Evolutionary conservation across 2,797 vertebrate species (phyloP).

Genomic region (Sebastes nivosus): DNA sequence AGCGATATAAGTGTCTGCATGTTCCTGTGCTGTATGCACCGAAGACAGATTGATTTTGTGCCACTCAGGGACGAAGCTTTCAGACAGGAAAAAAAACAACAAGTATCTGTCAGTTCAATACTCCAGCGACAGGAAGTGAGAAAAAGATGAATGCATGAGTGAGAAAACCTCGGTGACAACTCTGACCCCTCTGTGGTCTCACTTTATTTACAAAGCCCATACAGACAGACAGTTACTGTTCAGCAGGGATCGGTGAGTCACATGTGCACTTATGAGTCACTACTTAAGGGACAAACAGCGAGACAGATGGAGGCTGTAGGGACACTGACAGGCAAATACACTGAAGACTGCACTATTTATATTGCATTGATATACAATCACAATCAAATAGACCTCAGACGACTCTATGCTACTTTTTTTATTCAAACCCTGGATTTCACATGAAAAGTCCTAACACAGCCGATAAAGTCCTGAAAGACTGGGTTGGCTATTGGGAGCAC

Average conservation of each 20-base stretch:
- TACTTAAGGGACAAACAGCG: background rate
- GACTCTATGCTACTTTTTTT: too few relatives aligned
- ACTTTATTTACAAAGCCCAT: background rate
- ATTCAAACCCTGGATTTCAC: background rate
- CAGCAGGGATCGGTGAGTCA: background rate
- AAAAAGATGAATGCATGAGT: background rate
- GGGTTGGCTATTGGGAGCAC: background rate
- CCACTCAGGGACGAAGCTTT: background rate
- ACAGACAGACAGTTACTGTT: background rate
- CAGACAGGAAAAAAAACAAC: background rate
- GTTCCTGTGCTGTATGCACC: background rate
- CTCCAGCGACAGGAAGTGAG: too few relatives aligned
- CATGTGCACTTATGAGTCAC: background rate
- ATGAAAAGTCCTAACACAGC: background rate
- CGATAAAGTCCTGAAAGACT: background rate
- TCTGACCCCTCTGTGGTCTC: background rate
- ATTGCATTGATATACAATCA: background rate
- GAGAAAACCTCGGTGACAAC: background rate
- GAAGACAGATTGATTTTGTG: background rate
- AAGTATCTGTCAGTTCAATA: background rate
- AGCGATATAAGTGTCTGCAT: background rate
- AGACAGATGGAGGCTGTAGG: background rate
- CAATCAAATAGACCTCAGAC: background rate
- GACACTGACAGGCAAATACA: too few relatives aligned
- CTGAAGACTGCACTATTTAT: too few relatives aligned